These are phyloP conservation scores for Chaenocephalus aceratus DNA, from an alignment of 2,113 vertebrate genomes.

Conservation along the genomic window DNA sequence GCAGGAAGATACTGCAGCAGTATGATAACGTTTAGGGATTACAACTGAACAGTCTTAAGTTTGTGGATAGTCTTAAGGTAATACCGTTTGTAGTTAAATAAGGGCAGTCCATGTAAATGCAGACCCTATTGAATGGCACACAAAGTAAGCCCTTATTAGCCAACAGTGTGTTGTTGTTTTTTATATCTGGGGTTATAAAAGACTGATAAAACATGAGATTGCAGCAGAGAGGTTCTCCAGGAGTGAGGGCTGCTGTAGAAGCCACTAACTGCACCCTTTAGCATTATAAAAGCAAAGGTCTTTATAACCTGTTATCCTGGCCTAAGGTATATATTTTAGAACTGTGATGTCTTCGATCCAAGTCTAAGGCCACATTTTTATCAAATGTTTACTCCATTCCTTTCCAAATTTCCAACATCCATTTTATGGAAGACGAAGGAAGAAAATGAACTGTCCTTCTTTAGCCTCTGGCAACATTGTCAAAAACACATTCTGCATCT, in stretches of 20 bases:
- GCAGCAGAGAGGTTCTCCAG: neutral
- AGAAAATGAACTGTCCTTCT: neutral
- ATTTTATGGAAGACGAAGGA: neutral
- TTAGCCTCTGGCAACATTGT: neutral
- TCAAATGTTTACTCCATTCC: neutral
- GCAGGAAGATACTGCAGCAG: neutral
- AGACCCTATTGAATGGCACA: neutral
- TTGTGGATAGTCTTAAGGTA: neutral
- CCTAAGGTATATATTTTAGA: neutral
- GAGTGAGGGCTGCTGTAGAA: neutral
- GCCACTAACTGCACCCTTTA: neutral
- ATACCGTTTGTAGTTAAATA: neutral
- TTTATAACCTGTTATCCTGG: neutral
- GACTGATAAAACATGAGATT: neutral
- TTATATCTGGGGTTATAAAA: neutral
- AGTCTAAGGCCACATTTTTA: neutral
- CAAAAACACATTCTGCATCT: neutral
- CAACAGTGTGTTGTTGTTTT: neutral
- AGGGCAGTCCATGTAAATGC: neutral
- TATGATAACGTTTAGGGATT: neutral
- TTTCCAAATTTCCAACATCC: neutral
- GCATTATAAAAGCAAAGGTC: neutral
- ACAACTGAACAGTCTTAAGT: neutral
- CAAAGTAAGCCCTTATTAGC: neutral
- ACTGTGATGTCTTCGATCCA: neutral